Conservation (phyloP, 1,140 invertebrate species). For the Drosophila miranda region DNA sequence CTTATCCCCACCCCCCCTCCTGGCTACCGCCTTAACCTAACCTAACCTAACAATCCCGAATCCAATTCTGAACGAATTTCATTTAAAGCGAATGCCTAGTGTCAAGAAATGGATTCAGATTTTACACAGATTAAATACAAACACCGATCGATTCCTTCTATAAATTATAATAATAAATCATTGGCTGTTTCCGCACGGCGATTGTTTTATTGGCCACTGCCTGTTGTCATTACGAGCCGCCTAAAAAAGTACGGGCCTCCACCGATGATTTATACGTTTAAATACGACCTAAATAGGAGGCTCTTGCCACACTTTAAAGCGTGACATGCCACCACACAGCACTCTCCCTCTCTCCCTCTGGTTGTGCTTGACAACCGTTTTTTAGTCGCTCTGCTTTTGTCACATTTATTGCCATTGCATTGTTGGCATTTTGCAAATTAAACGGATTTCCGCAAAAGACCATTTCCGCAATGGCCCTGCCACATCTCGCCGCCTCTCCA, state of each 20-base stretch:
- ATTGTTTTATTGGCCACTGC: conserved; percentile 39
- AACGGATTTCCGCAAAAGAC: conserved; percentile 75
- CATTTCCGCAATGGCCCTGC: conserved; percentile 51
- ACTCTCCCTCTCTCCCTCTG: too few relatives aligned
- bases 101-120: too few relatives aligned
- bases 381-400: conserved; percentile 56
- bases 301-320: conserved; percentile 28
- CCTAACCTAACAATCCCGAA: too few relatives aligned
- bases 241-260: not conserved
- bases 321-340: conserved; percentile 10
- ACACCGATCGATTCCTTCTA: not conserved
- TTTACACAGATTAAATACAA: too few relatives aligned
- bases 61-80: not conserved
- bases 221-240: conserved; percentile 29
- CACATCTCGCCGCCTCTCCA: not conserved
- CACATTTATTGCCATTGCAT: conserved; percentile 73
- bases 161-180: conserved; percentile 5
- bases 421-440: conserved; percentile 77
- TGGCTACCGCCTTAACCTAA: too few relatives aligned
- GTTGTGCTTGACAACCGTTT: conserved; percentile 1
- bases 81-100: not conserved
- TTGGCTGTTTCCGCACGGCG: conserved; percentile 13
- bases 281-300: conserved; percentile 23
- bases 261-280: conserved; percentile 25
- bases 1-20: too few relatives aligned